Percentiles rank a stretch among this genome's conserved stretches.
phyloP scores from a whole-genome alignment of 2,888 invertebrate genomes.

The Ormyrus rosae region DNA sequence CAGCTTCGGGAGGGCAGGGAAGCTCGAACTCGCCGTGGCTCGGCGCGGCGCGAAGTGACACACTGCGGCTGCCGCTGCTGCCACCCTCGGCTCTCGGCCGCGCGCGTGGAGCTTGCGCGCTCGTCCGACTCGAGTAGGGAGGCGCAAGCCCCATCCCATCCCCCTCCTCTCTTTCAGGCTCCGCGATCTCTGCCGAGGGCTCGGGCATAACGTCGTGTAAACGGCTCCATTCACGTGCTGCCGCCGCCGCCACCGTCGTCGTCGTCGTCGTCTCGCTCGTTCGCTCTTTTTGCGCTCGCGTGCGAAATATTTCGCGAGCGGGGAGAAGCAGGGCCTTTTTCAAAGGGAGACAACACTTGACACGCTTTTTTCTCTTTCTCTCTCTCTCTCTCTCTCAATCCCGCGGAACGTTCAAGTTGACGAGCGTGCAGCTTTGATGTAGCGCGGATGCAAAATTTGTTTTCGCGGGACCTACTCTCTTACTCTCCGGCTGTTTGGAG shows the following conservation, averaged over 20 bases:
- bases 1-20: slow-evolving; percentile 13
- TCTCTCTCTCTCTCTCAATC: background rate
- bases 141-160: background rate
- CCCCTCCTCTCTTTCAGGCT: background rate
- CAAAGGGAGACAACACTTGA: too few species aligned
- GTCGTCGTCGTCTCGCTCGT: background rate
- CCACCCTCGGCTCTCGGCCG: slow-evolving; percentile 47
- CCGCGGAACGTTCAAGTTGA: slow-evolving; percentile 3
- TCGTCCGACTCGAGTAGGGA: slow-evolving; percentile 13
- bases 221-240: slow-evolving; percentile 52
- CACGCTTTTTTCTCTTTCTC: background rate
- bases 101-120: slow-evolving; percentile 58
- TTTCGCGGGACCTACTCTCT: too few species aligned
- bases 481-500: too few species aligned
- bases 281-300: background rate
- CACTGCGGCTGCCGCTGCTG: slow-evolving; percentile 61
- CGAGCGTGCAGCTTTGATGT: background rate
- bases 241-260: background rate
- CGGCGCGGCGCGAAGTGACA: slow-evolving; percentile 70
- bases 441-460: too few species aligned
- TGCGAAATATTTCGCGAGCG: too few species aligned
- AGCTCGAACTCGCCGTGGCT: slow-evolving; percentile 56
- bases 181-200: background rate
- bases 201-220: slow-evolving; percentile 38
- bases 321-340: too few species aligned